Evolutionary conservation across 2,113 vertebrate genomes (phyloP).

Genomic region (Leucopternis melanops): DNA sequence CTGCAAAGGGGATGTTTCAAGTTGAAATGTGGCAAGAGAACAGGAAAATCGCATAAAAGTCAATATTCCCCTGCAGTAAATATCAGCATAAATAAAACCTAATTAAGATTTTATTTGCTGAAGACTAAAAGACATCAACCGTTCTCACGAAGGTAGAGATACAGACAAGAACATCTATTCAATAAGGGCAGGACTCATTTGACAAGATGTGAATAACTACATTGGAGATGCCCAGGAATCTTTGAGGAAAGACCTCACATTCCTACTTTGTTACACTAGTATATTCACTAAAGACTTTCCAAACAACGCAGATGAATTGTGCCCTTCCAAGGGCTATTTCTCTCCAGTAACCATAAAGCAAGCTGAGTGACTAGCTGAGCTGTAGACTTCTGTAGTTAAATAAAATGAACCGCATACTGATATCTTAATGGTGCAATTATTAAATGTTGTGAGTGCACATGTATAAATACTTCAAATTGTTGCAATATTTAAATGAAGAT

Average conservation of each 20-base stretch:
- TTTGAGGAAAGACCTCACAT: background rate
- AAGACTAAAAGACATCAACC: background rate
- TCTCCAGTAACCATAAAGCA: background rate
- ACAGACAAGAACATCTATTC: background rate
- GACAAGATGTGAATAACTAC: background rate
- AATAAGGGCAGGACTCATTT: background rate
- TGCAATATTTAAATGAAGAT: background rate
- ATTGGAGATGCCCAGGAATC: background rate
- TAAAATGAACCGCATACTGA: background rate
- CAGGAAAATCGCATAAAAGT: background rate
- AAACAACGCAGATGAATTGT: background rate
- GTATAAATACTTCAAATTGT: background rate
- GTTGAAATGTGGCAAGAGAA: background rate
- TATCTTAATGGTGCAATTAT: background rate
- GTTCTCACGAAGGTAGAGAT: background rate
- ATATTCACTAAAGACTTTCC: background rate
- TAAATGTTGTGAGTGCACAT: background rate
- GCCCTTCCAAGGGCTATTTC: background rate
- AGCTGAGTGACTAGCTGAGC: background rate
- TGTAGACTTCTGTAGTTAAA: background rate
- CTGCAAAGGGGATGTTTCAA: background rate
- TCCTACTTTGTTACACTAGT: background rate
- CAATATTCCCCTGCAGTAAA: background rate
- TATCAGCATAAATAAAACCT: background rate
- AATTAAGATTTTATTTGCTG: background rate